These are phyloP conservation scores for Acromyrmex echinatior DNA, from an alignment of 1,140 invertebrate species.

Conservation along the genomic window DNA sequence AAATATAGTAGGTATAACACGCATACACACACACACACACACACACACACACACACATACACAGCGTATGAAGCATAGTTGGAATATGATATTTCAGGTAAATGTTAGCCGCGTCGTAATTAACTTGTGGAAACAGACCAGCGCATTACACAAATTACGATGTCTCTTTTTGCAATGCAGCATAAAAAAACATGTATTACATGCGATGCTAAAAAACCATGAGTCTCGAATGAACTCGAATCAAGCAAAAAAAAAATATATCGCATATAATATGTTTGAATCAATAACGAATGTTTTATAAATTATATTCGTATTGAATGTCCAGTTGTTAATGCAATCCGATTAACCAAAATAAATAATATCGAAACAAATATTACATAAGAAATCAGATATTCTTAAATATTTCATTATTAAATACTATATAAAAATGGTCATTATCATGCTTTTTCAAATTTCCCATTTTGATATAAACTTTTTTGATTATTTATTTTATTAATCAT, in stretches of 20 bases:
- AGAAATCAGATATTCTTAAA: neutral
- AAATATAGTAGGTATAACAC: neutral
- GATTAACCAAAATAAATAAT: neutral
- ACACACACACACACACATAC: no score
- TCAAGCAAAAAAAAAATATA: neutral
- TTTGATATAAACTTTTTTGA: neutral
- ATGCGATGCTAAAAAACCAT: neutral
- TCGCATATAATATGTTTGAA: neutral
- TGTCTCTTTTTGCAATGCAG: slow-evolving; percentile 1
- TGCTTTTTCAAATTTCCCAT: no score
- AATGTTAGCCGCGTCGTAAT: slow-evolving; percentile 20
- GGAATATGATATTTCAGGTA: slow-evolving; percentile 26
- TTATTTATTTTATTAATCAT: neutral
- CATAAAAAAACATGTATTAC: slow-evolving; percentile 20
- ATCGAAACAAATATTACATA: neutral
- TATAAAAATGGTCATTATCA: neutral
- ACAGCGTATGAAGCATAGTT: neutral
- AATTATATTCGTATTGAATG: slow-evolving; percentile 18
- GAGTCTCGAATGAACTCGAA: slow-evolving; percentile 16
- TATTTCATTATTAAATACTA: neutral
- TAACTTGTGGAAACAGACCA: slow-evolving; percentile 26
- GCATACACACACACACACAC: no score
- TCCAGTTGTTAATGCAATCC: neutral
- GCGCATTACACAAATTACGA: slow-evolving; percentile 42
- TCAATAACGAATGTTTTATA: slow-evolving; percentile 14